Base-by-base conservation (phyloP, 1,140 invertebrate genomes). In the Apis florea region DNA sequence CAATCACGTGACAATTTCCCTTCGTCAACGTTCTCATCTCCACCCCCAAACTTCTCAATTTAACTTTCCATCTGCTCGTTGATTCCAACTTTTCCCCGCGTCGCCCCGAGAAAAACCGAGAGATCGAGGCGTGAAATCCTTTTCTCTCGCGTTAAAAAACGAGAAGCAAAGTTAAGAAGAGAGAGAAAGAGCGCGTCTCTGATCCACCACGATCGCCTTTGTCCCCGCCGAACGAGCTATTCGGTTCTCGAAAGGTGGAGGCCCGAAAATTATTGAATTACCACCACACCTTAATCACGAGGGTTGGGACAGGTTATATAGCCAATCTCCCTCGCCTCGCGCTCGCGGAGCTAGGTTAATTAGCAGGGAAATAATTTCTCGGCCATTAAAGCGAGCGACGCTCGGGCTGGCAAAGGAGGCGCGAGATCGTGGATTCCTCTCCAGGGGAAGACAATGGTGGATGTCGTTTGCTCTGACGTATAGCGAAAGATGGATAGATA, bases 341-440 rank as follows among this genome's bases (percentile, higher is more conserved):
- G 59, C 17, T 40, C 12, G 58, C 17, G 68, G 47, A 82, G 80
- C 74, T 80, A 51, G 81, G 86, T 87, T 87, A 87, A 87, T 87
- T 87, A 87, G 82, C 85, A 79, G 79, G 85, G 85, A 87, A 87
- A 87, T 87, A 86, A 87, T 87, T 86, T 87, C 85, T 87, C 85
- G 86, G 82, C 79, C 85, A 87, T 87, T 87, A 87, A 40, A 87
- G 78, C 82, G 71, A 82, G 82, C 85, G 85, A 54, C 70, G 40
- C 78, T 8, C 9, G 19, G 58, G 84, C 61, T 19, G 58, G 84
- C 61, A 61, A 85, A 86, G 84, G 75, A 86, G 81, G 70, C 72
- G 72, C 63, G 81, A 86, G 81, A 76, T 54, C 67, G 61, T 76
- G 51, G 72, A 83, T 86, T 85, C n/a, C n/a, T n/a, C 76, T 83